Conservation (phyloP, 2,797 vertebrate species). For the Smutsia gigantea region DNA sequence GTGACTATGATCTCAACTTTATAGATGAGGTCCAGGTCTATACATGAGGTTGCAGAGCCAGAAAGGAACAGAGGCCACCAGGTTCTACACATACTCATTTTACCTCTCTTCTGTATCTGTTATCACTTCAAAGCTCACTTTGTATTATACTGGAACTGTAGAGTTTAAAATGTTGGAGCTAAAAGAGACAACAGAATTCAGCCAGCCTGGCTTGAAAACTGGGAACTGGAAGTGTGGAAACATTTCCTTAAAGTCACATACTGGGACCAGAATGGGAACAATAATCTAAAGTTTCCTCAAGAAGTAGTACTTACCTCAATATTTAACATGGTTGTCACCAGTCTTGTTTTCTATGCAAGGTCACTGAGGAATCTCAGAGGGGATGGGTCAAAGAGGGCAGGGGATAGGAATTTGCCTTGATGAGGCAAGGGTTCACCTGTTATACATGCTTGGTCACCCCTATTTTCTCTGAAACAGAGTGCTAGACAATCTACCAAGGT, state of each 20-base stretch:
- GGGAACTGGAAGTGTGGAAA: not conserved
- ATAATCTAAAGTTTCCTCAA: not conserved
- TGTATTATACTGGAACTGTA: not conserved
- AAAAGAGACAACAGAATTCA: not conserved
- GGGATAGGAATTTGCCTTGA: not conserved
- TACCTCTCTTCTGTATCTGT: not conserved
- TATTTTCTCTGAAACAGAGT: not conserved
- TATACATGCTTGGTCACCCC: fast-evolving
- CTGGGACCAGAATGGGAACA: not conserved
- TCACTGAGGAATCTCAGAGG: not conserved
- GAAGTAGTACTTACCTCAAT: not conserved
- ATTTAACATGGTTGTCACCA: not conserved
- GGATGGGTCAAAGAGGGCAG: not conserved
- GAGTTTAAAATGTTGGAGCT: not conserved
- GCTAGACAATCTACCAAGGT: not conserved
- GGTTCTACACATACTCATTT: not conserved
- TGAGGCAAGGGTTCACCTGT: not conserved
- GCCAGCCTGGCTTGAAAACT: not conserved
- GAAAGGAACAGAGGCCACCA: constrained; percentile 10
- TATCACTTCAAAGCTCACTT: not conserved
- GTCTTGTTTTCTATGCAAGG: not conserved
- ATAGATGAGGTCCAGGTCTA: not conserved
- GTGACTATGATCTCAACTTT: not conserved
- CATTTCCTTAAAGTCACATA: not conserved
- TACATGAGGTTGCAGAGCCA: not conserved